Percentiles rank a stretch among this genome's conserved stretches.
Conservation (phyloP, 1,140 invertebrate species). For the Tetranychus cinnabarinus region DNA sequence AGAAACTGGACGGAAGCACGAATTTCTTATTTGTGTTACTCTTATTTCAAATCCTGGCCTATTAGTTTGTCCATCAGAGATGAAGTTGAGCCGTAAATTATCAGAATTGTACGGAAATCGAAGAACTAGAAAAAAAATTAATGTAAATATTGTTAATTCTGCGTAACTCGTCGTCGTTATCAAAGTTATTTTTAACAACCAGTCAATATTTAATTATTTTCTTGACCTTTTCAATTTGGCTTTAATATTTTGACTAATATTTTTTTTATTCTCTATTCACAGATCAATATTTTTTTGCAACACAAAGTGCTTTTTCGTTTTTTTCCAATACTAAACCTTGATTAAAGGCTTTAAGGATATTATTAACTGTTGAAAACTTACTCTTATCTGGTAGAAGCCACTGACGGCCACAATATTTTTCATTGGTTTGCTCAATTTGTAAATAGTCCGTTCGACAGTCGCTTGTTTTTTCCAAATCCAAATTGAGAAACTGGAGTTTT, state of each 20-base stretch:
- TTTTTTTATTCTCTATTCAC: no score
- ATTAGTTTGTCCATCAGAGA: constrained; percentile 11
- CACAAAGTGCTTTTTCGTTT: no score
- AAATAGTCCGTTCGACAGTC: constrained; percentile 12
- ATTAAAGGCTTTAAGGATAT: no score
- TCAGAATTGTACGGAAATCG: not conserved
- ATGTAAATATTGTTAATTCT: not conserved
- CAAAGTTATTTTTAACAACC: not conserved
- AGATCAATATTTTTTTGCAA: no score
- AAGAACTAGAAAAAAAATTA: not conserved
- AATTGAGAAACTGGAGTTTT: constrained; percentile 9
- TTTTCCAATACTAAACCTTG: not conserved
- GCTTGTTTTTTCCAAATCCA: constrained; percentile 10
- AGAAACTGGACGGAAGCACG: not conserved
- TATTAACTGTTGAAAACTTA: not conserved
- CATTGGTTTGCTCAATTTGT: constrained; percentile 9
- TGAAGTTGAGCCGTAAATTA: constrained; percentile 12
- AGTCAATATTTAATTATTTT: no score
- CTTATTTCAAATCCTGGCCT: constrained; percentile 13
- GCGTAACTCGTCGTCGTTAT: not conserved
- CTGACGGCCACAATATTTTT: constrained; percentile 9
- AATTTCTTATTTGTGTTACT: constrained; percentile 10
- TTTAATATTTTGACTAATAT: no score
- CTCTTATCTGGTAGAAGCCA: not conserved
- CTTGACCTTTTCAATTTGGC: no score